Conservation (phyloP, 2,888 invertebrate species). For the Parasteatoda lunata region DNA sequence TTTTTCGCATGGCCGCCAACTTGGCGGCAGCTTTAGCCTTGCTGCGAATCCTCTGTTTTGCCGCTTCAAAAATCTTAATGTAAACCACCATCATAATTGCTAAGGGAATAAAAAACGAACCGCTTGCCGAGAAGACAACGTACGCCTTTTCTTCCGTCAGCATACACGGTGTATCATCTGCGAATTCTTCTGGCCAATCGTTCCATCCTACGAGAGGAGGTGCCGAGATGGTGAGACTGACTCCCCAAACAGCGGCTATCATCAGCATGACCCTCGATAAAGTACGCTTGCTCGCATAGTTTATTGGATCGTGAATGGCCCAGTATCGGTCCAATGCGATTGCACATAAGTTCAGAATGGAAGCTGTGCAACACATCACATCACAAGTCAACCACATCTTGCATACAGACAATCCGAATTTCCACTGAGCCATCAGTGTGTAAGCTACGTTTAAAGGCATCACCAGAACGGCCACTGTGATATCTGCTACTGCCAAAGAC, state of each 20-base stretch:
- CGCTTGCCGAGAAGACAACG: conserved; percentile 91
- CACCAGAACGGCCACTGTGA: conserved; percentile 91
- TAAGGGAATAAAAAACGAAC: conserved; percentile 95
- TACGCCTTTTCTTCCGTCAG: conserved; percentile 91
- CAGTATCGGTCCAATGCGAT: conserved; percentile 92
- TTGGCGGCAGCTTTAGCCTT: conserved; percentile 83
- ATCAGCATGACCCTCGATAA: conserved; percentile 88
- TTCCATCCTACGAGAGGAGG: conserved; percentile 95
- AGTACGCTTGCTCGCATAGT: conserved; percentile 93
- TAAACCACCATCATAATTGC: conserved; percentile 97
- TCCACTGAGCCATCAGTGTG: conserved; percentile 91
- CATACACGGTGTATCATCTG: conserved; percentile 85
- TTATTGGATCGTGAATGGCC: conserved; percentile 82
- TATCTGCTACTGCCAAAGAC: conserved; percentile 93
- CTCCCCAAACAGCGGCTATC: conserved; percentile 89
- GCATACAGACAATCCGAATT: conserved; percentile 92
- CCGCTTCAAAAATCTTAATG: conserved; percentile 95
- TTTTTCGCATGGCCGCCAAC: conserved; percentile 51
- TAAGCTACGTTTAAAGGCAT: conserved; percentile 95
- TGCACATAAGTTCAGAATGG: conserved; percentile 93
- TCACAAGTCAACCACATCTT: conserved; percentile 97
- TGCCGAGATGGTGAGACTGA: conserved; percentile 89
- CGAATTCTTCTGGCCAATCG: conserved; percentile 89
- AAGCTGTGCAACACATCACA: conserved; percentile 95
- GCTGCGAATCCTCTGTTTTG: conserved; percentile 87